Base-by-base conservation (phyloP, 2,113 vertebrate genomes). In the Montifringilla adamsi region DNA sequence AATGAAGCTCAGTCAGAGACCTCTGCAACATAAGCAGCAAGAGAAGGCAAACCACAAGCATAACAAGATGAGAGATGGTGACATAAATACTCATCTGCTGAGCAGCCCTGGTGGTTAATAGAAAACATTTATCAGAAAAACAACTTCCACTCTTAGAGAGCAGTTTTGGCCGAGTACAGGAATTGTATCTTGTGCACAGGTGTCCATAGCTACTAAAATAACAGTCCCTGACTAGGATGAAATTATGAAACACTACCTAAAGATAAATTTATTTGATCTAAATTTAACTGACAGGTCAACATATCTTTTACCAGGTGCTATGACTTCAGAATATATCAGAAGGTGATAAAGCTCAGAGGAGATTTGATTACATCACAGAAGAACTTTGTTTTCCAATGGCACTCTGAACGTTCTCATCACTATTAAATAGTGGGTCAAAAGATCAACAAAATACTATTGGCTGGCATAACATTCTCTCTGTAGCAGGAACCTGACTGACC, bases 281-380 rank as follows among this genome's bases (percentile, higher is more conserved):
- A 77, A 96, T 84, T 72, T 87, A 97, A 94, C 49, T 75, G 77
- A 79, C 84, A 87, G 62, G 53, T 87, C 52, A 75, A 70, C 35
- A 63, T 31, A 47, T 52, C 52, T 87, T 76, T 44, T 70, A 86
- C 35, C 60, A 58, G 50, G 14, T 67, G n/a, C 63, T 83, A 10
- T 1, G 1, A 78, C 6, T 4, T 62, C 44, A 84, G 56, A 87
- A 14, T 16, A 56, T 46, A 49, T 17, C 37, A 75, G 69, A 72
- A 74, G 30, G 39, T 49, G 14, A 59, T 27, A 63, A 56, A 92
- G 28, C 22, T 87, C 24, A 69, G 60, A 85, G 33, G 3, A 85
- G 35, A 44, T 46, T 52, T 68, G 26, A 75, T 30, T 90, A 49
- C 11, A 53, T 33, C 55, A 82, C 21, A n/a, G 43, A 81, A 82